Evolutionary conservation across 2,888 invertebrate species (phyloP).

Genomic region (Coleophora flavipennella): DNA sequence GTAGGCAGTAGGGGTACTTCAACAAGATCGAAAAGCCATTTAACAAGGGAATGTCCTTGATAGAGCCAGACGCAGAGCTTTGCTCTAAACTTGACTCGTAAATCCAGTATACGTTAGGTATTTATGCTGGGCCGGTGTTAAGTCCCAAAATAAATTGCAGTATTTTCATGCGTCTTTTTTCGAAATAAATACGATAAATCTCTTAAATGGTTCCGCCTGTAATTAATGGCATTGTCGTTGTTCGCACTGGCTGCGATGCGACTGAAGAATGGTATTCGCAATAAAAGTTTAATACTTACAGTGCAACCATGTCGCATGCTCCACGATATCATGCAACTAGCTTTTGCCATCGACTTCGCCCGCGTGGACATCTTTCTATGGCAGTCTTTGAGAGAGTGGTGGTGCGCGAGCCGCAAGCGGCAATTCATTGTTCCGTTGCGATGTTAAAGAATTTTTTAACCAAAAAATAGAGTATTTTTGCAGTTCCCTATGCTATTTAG

Average conservation of each 20-base stretch:
- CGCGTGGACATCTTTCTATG: no score
- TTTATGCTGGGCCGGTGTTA: neutral
- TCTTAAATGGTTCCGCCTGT: constrained; percentile 55
- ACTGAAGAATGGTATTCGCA: constrained; percentile 53
- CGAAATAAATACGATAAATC: constrained; percentile 58
- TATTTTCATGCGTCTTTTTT: constrained; percentile 36
- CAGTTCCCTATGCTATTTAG: no score
- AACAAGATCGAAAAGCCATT: no score
- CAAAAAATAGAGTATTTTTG: no score
- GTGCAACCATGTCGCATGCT: constrained; percentile 39
- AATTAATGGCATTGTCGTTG: constrained; percentile 47
- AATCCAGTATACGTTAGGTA: constrained; percentile 3
- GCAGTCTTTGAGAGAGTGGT: no score
- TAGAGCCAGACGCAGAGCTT: no score
- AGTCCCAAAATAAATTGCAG: constrained; percentile 23
- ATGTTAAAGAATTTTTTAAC: no score
- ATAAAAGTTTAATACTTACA: constrained; percentile 53
- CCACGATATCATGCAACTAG: constrained; percentile 45
- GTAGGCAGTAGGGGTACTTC: no score
- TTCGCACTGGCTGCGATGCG: constrained; percentile 40
- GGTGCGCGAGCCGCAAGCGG: no score
- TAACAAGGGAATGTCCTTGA: no score
- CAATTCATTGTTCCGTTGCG: no score
- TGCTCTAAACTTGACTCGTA: constrained; percentile 2
- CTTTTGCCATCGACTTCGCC: no score